A percentile compares a stretch with the other conserved stretches of the same genome.
phyloP scores from a whole-genome alignment of 2,113 vertebrate species.

The Engystomops pustulosus region DNA sequence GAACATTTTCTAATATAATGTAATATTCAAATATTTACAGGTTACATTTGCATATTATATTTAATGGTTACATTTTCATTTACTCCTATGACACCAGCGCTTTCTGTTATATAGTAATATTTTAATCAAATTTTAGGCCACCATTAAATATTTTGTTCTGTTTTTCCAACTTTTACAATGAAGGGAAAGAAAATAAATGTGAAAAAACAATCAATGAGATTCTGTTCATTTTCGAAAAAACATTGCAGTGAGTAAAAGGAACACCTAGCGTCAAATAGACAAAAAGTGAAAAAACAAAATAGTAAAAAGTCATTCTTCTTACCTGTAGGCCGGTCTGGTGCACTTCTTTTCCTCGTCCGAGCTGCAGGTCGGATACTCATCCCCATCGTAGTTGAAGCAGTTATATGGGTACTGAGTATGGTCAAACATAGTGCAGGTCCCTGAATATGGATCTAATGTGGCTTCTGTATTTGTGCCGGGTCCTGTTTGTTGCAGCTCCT shows the following conservation, averaged over 20 bases:
- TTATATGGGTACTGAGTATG: slow-evolving; percentile 96
- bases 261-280: neutral
- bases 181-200: no score
- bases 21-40: no score
- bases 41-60: no score
- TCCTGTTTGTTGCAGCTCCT: slow-evolving; percentile 62
- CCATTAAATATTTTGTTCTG: no score
- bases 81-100: no score
- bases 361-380: slow-evolving; percentile 89
- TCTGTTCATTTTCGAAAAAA: no score
- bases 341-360: slow-evolving; percentile 91
- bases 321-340: slow-evolving; percentile 95
- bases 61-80: no score
- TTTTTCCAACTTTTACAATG: no score
- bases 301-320: slow-evolving; percentile 58
- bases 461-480: neutral
- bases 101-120: no score
- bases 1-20: no score
- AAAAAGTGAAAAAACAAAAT: neutral
- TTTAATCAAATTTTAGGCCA: no score
- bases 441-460: slow-evolving; percentile 30
- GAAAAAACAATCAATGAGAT: no score
- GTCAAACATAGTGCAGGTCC: slow-evolving; percentile 85
- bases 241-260: neutral
- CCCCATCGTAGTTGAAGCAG: slow-evolving; percentile 95